phyloP scores from a whole-genome alignment of 2,113 vertebrate species.

The Lophura nycthemera region DNA sequence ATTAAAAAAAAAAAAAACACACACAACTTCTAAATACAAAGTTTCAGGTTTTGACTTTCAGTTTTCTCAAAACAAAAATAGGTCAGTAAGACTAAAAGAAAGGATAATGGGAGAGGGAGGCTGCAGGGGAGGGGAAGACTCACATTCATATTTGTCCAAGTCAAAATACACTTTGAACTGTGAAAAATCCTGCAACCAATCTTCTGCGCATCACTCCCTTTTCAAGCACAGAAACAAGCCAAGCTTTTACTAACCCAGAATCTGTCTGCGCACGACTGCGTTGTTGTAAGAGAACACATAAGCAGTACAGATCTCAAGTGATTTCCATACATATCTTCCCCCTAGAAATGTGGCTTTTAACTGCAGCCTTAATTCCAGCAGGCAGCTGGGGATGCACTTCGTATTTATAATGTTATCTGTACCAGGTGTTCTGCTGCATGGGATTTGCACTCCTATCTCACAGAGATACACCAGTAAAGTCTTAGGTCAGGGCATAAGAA shows the following conservation, averaged over 20 bases:
- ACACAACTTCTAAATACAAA: neutral
- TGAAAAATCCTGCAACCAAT: neutral
- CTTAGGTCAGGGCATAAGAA: neutral
- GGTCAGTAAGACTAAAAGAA: neutral
- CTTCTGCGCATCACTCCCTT: neutral
- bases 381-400: neutral
- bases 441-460: neutral
- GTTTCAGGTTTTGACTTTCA: neutral
- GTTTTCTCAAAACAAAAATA: neutral
- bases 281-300: neutral
- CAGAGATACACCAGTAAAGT: neutral
- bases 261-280: neutral
- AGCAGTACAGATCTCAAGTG: neutral
- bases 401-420: neutral
- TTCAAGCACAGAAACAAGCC: neutral
- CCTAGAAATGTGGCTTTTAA: neutral
- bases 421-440: neutral
- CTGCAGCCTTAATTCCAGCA: neutral
- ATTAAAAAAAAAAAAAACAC: fast-evolving
- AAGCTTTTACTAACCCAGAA: neutral
- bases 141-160: neutral
- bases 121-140: neutral
- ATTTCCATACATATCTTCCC: neutral
- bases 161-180: neutral
- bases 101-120: neutral